phyloP scores from a whole-genome alignment of 2,888 invertebrate genomes.

The Troides oblongomaculatus region DNA sequence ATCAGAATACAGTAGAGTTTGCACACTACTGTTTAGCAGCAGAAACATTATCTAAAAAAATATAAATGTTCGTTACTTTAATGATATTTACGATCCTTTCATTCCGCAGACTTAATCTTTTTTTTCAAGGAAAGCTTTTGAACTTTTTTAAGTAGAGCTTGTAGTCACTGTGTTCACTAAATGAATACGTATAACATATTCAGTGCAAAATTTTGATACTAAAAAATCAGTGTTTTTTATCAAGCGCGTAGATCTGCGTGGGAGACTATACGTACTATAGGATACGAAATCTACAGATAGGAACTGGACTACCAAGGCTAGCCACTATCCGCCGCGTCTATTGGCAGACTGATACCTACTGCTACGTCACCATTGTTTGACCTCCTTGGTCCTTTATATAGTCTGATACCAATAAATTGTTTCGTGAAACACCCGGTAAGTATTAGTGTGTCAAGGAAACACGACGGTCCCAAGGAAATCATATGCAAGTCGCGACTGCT shows the following conservation, averaged over 20 bases:
- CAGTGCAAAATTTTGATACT: neutral
- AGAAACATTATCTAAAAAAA: no score
- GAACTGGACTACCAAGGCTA: neutral
- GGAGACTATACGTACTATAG: neutral
- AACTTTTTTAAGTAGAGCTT: no score
- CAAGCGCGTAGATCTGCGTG: neutral
- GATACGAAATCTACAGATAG: neutral
- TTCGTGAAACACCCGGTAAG: slow-evolving; percentile 17
- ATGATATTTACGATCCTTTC: no score
- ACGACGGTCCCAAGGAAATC: slow-evolving; percentile 20
- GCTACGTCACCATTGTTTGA: neutral
- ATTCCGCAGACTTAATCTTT: no score
- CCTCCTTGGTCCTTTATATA: neutral
- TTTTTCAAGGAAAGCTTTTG: no score
- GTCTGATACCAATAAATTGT: neutral
- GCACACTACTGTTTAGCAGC: no score
- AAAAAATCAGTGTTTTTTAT: neutral
- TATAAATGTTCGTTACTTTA: no score
- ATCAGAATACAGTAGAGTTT: no score
- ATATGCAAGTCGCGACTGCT: slow-evolving; percentile 36
- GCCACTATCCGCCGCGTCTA: neutral
- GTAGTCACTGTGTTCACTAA: no score
- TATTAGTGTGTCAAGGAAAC: slow-evolving; percentile 27
- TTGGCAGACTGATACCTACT: neutral
- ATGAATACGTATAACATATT: no score